phyloP scores from a whole-genome alignment of 2,888 invertebrate genomes.

The Proisotoma minuta region DNA sequence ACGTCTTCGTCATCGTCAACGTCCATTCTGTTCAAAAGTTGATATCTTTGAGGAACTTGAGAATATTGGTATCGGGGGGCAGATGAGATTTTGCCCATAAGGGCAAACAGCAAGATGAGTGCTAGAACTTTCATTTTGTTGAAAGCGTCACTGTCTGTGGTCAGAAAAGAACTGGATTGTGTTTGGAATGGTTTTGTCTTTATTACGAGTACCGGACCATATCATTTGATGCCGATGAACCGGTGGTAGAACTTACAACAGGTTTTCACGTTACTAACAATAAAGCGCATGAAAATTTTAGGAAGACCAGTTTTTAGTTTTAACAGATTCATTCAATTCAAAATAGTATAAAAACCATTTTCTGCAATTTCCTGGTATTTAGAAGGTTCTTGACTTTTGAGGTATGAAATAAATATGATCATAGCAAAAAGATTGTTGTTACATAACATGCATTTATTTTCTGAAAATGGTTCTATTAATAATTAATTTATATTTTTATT shows the following conservation, averaged over 20 bases:
- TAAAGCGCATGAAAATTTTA: too few relatives aligned
- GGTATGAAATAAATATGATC: not conserved
- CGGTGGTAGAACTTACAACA: too few relatives aligned
- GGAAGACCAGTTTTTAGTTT: too few relatives aligned
- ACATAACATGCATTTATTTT: not conserved
- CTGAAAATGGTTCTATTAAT: not conserved
- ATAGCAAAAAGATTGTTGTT: not conserved
- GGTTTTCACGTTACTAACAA: too few relatives aligned
- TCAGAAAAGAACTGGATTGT: slow-evolving; percentile 4
- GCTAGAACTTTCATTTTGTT: slow-evolving; percentile 30
- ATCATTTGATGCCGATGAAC: too few relatives aligned
- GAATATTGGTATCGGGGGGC: slow-evolving; percentile 6
- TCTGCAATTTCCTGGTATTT: too few relatives aligned
- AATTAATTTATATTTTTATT: not conserved
- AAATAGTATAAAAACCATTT: too few relatives aligned
- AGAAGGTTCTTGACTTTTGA: slow-evolving; percentile 1
- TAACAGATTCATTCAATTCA: too few relatives aligned
- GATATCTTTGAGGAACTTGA: slow-evolving; percentile 19
- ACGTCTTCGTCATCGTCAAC: slow-evolving; percentile 8
- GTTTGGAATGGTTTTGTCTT: too few relatives aligned
- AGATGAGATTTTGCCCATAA: slow-evolving; percentile 30
- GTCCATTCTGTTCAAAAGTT: slow-evolving; percentile 1
- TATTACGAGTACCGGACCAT: too few relatives aligned
- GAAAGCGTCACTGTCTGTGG: too few relatives aligned
- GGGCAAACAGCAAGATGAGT: slow-evolving; percentile 29